Evolutionary conservation across 2,113 vertebrate genomes (phyloP), one percentile per base, ranked within the genome.

Genomic region (Sturnus vulgaris): DNA sequence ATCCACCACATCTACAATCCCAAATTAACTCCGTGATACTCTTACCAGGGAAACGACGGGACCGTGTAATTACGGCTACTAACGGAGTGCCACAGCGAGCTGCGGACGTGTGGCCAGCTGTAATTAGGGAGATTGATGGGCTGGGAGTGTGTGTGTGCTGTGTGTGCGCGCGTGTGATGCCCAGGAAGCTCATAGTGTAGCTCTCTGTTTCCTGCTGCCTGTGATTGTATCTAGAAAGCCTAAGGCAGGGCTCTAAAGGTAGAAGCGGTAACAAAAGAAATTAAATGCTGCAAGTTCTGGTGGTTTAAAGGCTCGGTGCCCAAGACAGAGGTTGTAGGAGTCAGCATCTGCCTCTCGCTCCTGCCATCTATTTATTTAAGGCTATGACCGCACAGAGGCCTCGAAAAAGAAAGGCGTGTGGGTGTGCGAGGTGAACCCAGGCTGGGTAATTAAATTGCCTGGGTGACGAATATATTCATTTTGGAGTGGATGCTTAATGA

Each of bases 121-220:
- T 92, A 95, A 96, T 96, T 94, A 92, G 82, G 25, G 57, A 90
- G 95, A 97, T 90, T 68, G 95, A 96, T 94, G 89, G 83, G 85
- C 76, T 16, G 42, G 20, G 15, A 3, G 53, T 18, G 89, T 14
- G 61, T 90, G 79, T 5, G 72, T 80, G 68, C 12, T 37, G 60
- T 57, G 52, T 30, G 24, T 1, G 66, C 5, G 71, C 5, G 70
- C 5, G 42, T 91, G 81, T 52, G 95, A 92, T 95, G 93, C 92
- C 84, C 87, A 59, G 95, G 96, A 96, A 97, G 94, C 96, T 95
- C 92, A 78, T 91, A 69, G 11, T 12, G 17, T 56, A 81, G 85
- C 52, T 46, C 59, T 46, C 44, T 24, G 61, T 61, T 96, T 97
- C 96, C 97, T 95, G 71, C 85, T 75, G 86, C 55, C 93, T 53